Percentiles rank a stretch among this genome's conserved stretches.
Evolutionary conservation across 1,140 invertebrate species (phyloP).

Genomic region (Acromyrmex heyeri): DNA sequence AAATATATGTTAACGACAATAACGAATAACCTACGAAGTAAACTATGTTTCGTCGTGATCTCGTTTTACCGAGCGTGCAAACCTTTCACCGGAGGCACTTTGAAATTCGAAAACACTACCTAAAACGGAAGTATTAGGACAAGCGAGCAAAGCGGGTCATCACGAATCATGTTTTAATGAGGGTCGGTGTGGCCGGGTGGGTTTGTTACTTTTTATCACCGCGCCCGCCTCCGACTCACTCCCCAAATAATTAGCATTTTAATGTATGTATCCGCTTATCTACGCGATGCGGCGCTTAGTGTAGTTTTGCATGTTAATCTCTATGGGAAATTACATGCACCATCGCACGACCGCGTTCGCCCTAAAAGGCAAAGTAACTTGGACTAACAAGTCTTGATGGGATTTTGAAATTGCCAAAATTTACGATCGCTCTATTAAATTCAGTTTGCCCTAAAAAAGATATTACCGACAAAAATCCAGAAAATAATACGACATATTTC

Average conservation of each 20-base stretch:
- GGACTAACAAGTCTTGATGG: conserved; percentile 53
- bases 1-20: too few relatives aligned
- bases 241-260: conserved; percentile 82
- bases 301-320: conserved; percentile 81
- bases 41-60: neutral
- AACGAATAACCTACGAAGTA: neutral
- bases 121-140: conserved; percentile 33
- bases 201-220: conserved; percentile 80
- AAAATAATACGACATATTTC: neutral
- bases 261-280: conserved; percentile 82
- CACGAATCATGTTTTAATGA: conserved; percentile 68
- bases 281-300: conserved; percentile 70
- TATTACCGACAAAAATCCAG: neutral
- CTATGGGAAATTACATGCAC: conserved; percentile 76
- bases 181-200: conserved; percentile 54
- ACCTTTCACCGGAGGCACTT: neutral
- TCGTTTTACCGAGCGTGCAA: neutral
- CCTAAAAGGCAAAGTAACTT: conserved; percentile 45
- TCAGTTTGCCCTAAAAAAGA: neutral
- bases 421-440: conserved; percentile 29
- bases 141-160: neutral
- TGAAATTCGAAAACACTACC: conserved; percentile 9
- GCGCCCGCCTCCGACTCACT: conserved; percentile 68
- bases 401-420: conserved; percentile 54
- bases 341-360: conserved; percentile 66